phyloP scores from a whole-genome alignment of 1,140 invertebrate species.

The Holotrichia oblita region DNA sequence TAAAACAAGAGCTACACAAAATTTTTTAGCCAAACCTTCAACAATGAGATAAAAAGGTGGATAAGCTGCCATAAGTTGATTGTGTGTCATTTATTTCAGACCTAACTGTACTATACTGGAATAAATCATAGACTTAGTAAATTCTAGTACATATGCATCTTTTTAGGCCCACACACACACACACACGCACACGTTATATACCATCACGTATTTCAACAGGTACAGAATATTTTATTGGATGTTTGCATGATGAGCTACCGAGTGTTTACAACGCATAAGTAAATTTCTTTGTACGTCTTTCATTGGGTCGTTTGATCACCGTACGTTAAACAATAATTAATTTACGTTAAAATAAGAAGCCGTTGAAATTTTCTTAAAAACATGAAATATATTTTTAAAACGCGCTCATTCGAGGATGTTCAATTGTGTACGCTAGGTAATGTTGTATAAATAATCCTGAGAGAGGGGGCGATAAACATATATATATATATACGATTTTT shows the following conservation, averaged over 20 bases:
- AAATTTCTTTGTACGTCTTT: constrained; percentile 3
- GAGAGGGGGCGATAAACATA: no score
- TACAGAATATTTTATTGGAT: neutral
- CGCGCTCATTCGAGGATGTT: neutral
- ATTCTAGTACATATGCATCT: no score
- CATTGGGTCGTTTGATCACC: neutral
- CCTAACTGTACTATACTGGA: no score
- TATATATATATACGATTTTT: no score
- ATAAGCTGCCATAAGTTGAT: no score
- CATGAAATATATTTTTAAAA: constrained; percentile 19
- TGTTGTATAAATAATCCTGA: neutral
- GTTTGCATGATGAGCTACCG: constrained; percentile 12
- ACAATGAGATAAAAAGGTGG: no score
- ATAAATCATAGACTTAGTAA: no score
- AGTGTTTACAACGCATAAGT: neutral
- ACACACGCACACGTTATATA: neutral
- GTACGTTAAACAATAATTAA: constrained; percentile 14
- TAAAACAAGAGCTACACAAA: no score
- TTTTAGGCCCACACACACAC: no score
- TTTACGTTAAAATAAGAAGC: constrained; percentile 17
- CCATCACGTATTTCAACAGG: constrained; percentile 2
- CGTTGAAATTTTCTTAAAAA: neutral
- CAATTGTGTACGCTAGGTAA: neutral
- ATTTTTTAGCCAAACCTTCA: no score
- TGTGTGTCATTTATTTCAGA: no score